A percentile compares a stretch with the other conserved stretches of the same genome.
Conservation (phyloP, 2,797 vertebrate species). For the Falco cherrug region DNA sequence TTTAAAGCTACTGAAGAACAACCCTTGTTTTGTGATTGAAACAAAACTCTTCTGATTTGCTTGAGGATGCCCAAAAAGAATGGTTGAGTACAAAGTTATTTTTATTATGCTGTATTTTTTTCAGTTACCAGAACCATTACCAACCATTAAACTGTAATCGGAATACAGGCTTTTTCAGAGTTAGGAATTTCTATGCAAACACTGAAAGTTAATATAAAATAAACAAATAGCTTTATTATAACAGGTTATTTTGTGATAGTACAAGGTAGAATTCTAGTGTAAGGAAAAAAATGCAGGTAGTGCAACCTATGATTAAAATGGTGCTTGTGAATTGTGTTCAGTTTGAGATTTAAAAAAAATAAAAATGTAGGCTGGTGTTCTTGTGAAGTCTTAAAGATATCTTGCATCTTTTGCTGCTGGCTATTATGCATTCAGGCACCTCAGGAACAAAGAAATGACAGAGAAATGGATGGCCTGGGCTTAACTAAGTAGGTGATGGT, state of each 20-base stretch:
- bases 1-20: neutral
- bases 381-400: constrained; percentile 36
- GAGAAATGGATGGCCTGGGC: constrained; percentile 69
- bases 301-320: neutral
- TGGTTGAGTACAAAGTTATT: neutral
- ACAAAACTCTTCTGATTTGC: neutral
- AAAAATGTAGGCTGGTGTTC: neutral
- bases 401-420: constrained; percentile 42
- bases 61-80: neutral
- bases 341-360: neutral
- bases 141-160: neutral
- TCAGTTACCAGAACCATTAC: neutral
- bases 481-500: constrained; percentile 71
- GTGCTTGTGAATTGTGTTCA: neutral
- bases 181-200: neutral
- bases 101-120: neutral
- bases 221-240: neutral
- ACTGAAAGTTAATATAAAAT: neutral
- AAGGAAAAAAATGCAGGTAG: neutral
- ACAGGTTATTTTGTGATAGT: neutral
- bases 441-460: constrained; percentile 73
- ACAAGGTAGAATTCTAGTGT: neutral
- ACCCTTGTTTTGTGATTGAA: neutral
- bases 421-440: constrained; percentile 50
- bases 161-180: neutral